A percentile compares a stretch with the other conserved stretches of the same genome.
phyloP scores from a whole-genome alignment of 2,113 vertebrate genomes.

The Gila orcuttii region DNA sequence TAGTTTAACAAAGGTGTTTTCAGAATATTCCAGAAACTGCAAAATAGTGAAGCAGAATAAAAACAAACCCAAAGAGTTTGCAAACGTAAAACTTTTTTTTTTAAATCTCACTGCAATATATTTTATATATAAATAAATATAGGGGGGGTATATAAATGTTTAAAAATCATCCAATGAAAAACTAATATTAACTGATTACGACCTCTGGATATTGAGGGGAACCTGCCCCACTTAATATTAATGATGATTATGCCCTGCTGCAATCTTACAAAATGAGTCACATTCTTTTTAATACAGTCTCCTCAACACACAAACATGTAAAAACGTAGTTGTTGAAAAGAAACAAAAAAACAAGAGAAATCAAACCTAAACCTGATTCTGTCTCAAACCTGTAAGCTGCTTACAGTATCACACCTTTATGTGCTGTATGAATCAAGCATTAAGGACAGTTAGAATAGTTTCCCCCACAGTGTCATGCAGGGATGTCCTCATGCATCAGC shows the following conservation, averaged over 20 bases:
- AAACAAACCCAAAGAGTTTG: not conserved
- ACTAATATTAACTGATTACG: not conserved
- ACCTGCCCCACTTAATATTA: not conserved
- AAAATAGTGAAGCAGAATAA: not conserved
- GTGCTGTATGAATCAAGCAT: constrained; percentile 65
- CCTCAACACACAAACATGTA: not conserved
- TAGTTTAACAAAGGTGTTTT: constrained; percentile 60
- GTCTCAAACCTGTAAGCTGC: not conserved
- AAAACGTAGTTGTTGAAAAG: not conserved
- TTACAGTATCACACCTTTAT: constrained; percentile 67
- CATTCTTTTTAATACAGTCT: not conserved
- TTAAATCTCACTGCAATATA: too few relatives aligned
- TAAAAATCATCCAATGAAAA: not conserved
- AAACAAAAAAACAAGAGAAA: not conserved
- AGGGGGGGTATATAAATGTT: not conserved
- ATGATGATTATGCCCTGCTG: not conserved
- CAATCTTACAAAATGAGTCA: not conserved
- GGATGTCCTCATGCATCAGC: constrained; percentile 32
- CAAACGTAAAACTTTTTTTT: not conserved
- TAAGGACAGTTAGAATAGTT: constrained; percentile 46
- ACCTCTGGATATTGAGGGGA: not conserved
- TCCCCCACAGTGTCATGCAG: constrained; percentile 54
- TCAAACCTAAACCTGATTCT: not conserved
- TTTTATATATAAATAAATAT: not conserved
- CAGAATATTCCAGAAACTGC: constrained; percentile 28